Percentiles rank a stretch among this genome's conserved stretches.
Evolutionary conservation across 1,140 invertebrate genomes (phyloP).

Genomic region (Drosophila miranda): DNA sequence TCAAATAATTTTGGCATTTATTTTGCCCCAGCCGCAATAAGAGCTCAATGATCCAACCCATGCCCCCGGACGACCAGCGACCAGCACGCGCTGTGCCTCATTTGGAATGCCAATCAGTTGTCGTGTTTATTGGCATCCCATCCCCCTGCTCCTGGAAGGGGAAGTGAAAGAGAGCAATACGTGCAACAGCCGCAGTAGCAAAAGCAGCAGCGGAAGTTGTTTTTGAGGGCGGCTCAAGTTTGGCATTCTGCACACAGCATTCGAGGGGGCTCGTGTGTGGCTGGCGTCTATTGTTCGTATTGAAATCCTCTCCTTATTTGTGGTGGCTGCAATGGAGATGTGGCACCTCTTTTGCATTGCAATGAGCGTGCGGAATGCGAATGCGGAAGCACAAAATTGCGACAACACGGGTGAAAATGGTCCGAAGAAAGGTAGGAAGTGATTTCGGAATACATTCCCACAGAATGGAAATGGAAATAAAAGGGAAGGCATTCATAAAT

Average conservation of each 20-base stretch:
- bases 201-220: conserved; percentile 47
- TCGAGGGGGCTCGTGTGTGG: conserved; percentile 36
- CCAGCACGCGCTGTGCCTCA: conserved; percentile 46
- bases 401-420: conserved; percentile 11
- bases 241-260: conserved; percentile 61
- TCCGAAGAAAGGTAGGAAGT: conserved; percentile 35
- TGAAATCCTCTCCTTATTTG: conserved; percentile 26
- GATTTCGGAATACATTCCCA: conserved; percentile 36
- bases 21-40: conserved; percentile 24
- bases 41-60: conserved; percentile 38
- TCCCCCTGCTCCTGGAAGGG: conserved; percentile 12
- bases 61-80: background rate
- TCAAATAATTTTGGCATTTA: conserved; percentile 67
- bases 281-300: conserved; percentile 56
- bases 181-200: conserved; percentile 46
- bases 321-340: conserved; percentile 42
- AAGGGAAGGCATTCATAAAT: conserved; percentile 28
- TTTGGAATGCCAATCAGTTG: conserved; percentile 75
- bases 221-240: conserved; percentile 29
- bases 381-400: conserved; percentile 53
- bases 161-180: conserved; percentile 46
- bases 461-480: conserved; percentile 10
- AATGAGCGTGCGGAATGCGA: conserved; percentile 43
- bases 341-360: conserved; percentile 71
- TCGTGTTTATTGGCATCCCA: conserved; percentile 63